Evolutionary conservation across 2,797 vertebrate species (phyloP).

Genomic region (Ptychobarbus kaznakovi): DNA sequence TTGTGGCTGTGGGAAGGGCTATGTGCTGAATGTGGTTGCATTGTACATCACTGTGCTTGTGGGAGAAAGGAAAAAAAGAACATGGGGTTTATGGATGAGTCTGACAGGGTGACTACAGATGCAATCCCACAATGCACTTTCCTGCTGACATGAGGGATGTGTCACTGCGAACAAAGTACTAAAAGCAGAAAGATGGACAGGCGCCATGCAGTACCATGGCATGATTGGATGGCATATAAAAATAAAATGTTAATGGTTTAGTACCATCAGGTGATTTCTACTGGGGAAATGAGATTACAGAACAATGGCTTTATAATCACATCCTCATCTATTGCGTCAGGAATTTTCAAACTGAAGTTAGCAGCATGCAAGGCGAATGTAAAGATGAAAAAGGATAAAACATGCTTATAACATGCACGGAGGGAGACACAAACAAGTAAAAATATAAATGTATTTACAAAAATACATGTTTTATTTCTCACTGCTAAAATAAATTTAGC

Average conservation of each 20-base stretch:
- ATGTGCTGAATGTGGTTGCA: constrained; percentile 45
- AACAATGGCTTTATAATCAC: not conserved
- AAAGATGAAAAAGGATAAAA: not conserved
- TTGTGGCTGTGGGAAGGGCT: constrained; percentile 41
- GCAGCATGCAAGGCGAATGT: not conserved
- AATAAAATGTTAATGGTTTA: not conserved
- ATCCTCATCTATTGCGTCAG: not conserved
- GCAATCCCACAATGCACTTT: constrained; percentile 45
- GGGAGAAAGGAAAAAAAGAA: constrained; percentile 13
- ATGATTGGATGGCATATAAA: not conserved
- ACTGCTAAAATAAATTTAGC: no score
- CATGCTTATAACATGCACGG: not conserved
- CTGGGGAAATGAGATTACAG: not conserved
- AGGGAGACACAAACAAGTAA: not conserved
- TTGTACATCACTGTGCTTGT: constrained; percentile 43
- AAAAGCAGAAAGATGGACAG: not conserved
- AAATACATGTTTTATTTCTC: no score
- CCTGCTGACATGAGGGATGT: not conserved
- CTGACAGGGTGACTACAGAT: constrained; percentile 28
- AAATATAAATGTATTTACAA: not conserved
- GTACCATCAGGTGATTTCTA: not conserved
- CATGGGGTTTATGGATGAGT: constrained; percentile 37
- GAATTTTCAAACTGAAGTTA: not conserved
- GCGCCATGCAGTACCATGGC: not conserved
- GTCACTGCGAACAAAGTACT: not conserved